Percentiles rank a stretch among this genome's conserved stretches.
Conservation (phyloP, 1,140 invertebrate species). For the Phocides pigmalion region DNA sequence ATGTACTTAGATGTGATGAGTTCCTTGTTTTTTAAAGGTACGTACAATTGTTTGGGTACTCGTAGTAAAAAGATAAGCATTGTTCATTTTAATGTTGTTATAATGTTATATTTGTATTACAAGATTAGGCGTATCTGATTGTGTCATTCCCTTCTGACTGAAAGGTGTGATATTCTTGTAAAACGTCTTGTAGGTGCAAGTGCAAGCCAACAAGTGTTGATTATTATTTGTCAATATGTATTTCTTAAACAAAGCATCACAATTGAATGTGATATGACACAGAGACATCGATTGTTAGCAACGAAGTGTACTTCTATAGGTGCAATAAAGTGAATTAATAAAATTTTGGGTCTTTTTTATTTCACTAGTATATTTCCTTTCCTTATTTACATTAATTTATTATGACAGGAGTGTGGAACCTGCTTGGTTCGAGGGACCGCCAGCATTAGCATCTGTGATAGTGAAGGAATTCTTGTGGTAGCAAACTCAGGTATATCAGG, state of each 20-base stretch:
- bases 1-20: conserved; percentile 81
- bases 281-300: conserved; percentile 68
- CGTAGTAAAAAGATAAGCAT: conserved; percentile 43
- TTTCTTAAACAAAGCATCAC: conserved; percentile 15
- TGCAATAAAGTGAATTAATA: conserved; percentile 80
- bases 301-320: conserved; percentile 80
- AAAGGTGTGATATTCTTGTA: conserved; percentile 2
- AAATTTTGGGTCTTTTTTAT: conserved; percentile 47
- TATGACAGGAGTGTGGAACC: no score
- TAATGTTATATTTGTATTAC: conserved; percentile 31
- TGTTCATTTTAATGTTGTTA: conserved; percentile 28
- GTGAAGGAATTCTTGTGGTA: no score
- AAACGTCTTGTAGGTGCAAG: neutral
- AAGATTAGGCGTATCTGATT: conserved; percentile 8
- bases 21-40: conserved; percentile 69
- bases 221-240: conserved; percentile 9
- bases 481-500: no score
- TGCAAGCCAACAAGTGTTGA: conserved; percentile 5
- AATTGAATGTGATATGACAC: conserved; percentile 24
- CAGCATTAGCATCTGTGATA: no score
- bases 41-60: conserved; percentile 54
- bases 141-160: neutral
- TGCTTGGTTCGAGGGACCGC: no score
- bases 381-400: no score
- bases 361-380: no score